These are phyloP conservation scores for Rapana venosa DNA, from an alignment of 2,888 invertebrate genomes.

Conservation along the genomic window DNA sequence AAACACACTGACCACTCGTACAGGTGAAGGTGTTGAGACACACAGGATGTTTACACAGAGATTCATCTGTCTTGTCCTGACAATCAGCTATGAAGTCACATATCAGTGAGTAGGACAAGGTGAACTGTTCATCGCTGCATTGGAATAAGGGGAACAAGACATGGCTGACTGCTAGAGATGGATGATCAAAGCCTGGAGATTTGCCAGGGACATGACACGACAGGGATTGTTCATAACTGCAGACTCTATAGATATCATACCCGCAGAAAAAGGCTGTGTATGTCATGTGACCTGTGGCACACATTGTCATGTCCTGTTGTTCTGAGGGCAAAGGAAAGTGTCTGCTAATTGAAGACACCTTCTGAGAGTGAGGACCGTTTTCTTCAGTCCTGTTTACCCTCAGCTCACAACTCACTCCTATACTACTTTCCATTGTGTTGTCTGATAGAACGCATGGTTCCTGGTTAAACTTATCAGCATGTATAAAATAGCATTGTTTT, in stretches of 20 bases:
- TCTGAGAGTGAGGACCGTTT: background rate
- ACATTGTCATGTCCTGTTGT: background rate
- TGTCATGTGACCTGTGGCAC: background rate
- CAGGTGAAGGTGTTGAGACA: background rate
- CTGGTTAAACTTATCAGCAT: too few relatives aligned
- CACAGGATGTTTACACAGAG: background rate
- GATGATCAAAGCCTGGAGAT: too few relatives aligned
- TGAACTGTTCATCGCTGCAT: background rate
- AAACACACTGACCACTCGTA: background rate
- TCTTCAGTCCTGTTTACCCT: background rate
- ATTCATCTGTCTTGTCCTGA: background rate
- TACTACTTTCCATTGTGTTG: too few relatives aligned
- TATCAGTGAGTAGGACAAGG: background rate
- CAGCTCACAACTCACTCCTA: background rate
- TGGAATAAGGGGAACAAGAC: background rate
- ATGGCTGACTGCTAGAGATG: background rate
- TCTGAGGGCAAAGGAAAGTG: background rate
- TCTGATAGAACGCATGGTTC: too few relatives aligned
- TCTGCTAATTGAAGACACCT: background rate
- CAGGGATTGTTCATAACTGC: background rate
- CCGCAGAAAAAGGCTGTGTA: background rate
- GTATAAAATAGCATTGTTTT: too few relatives aligned
- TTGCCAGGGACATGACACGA: background rate
- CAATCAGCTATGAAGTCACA: constrained; percentile 6
- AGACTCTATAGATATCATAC: background rate